Conservation (phyloP, 2,113 vertebrate genomes). For the Toxostoma redivivum region DNA sequence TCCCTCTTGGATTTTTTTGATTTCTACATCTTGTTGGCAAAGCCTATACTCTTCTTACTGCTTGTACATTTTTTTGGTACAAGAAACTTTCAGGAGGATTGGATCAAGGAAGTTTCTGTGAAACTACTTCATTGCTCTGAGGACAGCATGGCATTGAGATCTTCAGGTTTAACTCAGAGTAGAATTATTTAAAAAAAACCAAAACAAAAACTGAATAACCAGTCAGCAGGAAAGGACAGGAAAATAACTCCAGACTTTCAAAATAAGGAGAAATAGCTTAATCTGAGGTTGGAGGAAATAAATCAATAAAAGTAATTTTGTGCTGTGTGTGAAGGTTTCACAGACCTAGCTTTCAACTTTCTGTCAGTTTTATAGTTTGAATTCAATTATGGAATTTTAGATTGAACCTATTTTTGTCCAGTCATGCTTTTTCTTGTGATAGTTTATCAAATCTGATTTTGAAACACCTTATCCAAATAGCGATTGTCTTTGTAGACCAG, state of each 20-base stretch:
- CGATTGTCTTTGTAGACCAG: background rate
- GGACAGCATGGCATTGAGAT: background rate
- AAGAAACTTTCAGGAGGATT: background rate
- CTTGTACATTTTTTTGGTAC: background rate
- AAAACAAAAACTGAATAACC: background rate
- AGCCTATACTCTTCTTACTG: background rate
- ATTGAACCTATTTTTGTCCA: background rate
- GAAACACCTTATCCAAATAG: background rate
- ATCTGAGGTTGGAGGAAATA: background rate
- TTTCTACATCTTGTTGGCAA: background rate
- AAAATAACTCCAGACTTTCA: background rate
- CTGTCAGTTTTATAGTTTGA: background rate
- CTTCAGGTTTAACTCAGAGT: background rate
- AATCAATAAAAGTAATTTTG: constrained; percentile 46
- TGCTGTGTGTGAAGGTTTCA: background rate
- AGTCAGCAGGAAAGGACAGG: background rate
- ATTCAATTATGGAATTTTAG: background rate
- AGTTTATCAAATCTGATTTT: background rate
- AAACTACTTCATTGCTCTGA: background rate
- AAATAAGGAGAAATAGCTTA: background rate
- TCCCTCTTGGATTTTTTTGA: background rate
- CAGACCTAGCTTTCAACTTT: background rate
- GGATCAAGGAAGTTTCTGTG: background rate
- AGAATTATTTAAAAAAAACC: background rate
- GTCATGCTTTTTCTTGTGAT: background rate